phyloP scores from a whole-genome alignment of 2,113 vertebrate genomes.

The Microcebus lehilahytsara region DNA sequence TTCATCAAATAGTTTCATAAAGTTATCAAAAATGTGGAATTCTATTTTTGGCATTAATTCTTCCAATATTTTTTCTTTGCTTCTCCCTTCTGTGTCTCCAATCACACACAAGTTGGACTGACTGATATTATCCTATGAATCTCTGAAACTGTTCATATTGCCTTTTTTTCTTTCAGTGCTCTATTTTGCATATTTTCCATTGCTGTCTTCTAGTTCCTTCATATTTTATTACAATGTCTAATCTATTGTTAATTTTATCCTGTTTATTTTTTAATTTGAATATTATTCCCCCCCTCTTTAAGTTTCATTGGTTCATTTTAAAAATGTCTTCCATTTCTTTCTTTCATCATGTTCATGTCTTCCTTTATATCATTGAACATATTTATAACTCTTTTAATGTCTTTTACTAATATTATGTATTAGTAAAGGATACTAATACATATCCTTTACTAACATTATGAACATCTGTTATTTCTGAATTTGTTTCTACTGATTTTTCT shows the following conservation, averaged over 20 bases:
- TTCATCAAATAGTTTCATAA: background rate
- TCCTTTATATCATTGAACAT: background rate
- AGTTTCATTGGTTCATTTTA: background rate
- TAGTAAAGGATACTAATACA: background rate
- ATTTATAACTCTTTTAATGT: background rate
- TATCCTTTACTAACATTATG: background rate
- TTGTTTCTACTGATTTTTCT: background rate
- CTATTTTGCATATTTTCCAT: background rate
- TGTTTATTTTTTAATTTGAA: slow-evolving; percentile 29
- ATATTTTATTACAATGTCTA: background rate
- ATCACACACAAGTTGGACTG: background rate
- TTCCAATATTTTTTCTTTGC: background rate
- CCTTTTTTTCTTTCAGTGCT: background rate
- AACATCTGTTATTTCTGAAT: background rate
- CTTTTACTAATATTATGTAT: background rate
- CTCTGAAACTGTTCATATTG: background rate
- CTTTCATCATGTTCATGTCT: background rate
- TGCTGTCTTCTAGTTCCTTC: background rate
- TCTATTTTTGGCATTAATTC: slow-evolving; percentile 15
- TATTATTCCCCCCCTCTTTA: background rate
- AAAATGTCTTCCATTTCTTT: background rate
- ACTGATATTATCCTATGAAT: background rate
- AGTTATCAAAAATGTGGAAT: background rate
- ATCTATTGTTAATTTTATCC: background rate
- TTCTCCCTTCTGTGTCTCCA: background rate